Evolutionary conservation across 2,888 invertebrate genomes (phyloP).

Genomic region (Ceratothoa steindachneri): DNA sequence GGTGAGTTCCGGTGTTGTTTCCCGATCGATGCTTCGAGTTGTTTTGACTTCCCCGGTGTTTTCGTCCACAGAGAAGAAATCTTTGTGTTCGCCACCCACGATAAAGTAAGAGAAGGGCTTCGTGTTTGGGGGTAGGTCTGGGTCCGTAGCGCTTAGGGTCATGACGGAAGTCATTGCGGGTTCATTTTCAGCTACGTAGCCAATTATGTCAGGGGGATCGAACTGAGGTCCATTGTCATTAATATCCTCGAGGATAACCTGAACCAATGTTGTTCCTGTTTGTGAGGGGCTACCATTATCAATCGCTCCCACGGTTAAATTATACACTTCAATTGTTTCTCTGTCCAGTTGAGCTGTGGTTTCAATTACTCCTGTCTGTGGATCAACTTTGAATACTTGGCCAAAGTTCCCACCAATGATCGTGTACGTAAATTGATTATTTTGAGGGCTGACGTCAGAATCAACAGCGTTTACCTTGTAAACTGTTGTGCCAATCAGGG

Average conservation of each 20-base stretch:
- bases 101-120: conserved; percentile 80
- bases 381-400: conserved; percentile 81
- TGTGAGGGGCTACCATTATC: conserved; percentile 84
- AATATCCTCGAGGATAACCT: conserved; percentile 75
- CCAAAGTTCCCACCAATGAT: conserved; percentile 78
- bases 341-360: conserved; percentile 67
- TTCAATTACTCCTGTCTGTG: conserved; percentile 76
- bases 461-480: conserved; percentile 78
- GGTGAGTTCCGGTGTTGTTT: conserved; percentile 69
- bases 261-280: conserved; percentile 82
- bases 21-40: conserved; percentile 74
- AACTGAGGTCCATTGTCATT: conserved; percentile 90
- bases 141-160: conserved; percentile 80
- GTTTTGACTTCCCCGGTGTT: conserved; percentile 76
- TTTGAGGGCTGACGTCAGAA: conserved; percentile 83
- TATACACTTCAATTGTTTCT: conserved; percentile 71
- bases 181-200: conserved; percentile 80
- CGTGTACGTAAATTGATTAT: conserved; percentile 86
- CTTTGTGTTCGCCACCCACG: conserved; percentile 72
- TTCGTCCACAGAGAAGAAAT: conserved; percentile 70
- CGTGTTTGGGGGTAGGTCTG: conserved; percentile 83
- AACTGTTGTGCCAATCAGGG: conserved; percentile 67
- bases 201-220: conserved; percentile 66
- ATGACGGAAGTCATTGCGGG: conserved; percentile 75
- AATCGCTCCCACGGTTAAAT: conserved; percentile 76